These are phyloP conservation scores for Chloropsis cyanopogon DNA, from an alignment of 2,113 vertebrate genomes.

Conservation along the genomic window DNA sequence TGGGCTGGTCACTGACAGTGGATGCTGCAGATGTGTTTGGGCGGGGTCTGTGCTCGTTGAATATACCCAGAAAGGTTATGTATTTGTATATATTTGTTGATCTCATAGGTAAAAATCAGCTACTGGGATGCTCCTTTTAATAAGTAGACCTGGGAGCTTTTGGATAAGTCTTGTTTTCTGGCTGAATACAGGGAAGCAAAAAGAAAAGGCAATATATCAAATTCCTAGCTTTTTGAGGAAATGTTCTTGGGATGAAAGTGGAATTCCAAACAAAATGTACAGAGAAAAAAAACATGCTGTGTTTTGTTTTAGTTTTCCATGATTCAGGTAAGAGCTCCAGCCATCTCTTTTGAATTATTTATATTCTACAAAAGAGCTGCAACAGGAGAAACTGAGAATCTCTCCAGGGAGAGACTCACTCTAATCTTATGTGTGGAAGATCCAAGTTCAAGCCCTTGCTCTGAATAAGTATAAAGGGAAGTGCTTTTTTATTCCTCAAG, in stretches of 20 bases:
- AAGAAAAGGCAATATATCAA: not conserved
- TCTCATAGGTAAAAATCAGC: not conserved
- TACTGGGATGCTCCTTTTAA: not conserved
- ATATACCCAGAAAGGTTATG: not conserved
- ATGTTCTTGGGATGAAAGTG: not conserved
- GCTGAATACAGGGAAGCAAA: not conserved
- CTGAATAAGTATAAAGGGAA: conserved; percentile 37
- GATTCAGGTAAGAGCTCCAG: not conserved
- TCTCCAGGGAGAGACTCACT: not conserved
- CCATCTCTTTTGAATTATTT: not conserved
- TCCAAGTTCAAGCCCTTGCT: conserved; percentile 27
- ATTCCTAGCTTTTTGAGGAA: not conserved
- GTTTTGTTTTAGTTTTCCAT: not conserved
- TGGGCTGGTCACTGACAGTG: not conserved
- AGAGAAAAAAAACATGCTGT: not conserved
- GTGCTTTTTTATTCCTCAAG: conserved; percentile 24
- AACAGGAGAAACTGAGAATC: not conserved
- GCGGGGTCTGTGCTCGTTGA: not conserved
- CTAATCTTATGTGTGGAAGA: conserved; percentile 17
- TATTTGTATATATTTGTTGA: not conserved
- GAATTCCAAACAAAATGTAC: not conserved
- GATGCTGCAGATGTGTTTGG: not conserved
- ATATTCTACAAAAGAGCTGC: not conserved
- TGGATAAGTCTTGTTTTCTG: not conserved
- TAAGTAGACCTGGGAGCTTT: not conserved